A percentile compares a stretch with the other conserved stretches of the same genome.
phyloP scores from a whole-genome alignment of 2,888 invertebrate species.

The Calliscelio sp. region DNA sequence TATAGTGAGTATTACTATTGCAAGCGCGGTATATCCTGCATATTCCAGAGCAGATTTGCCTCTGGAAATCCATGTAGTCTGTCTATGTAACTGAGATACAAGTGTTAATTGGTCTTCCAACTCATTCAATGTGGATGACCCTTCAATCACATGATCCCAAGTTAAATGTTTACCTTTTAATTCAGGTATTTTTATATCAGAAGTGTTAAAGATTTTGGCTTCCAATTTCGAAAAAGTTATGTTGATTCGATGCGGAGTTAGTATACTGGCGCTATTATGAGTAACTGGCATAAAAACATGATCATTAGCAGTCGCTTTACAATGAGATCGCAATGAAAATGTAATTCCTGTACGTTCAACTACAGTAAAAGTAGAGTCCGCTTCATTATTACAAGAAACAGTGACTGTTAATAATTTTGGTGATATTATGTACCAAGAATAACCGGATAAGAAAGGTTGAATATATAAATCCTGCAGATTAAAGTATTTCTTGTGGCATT shows the following conservation, averaged over 20 bases:
- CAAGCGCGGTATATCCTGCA: background rate
- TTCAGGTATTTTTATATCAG: background rate
- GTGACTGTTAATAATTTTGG: background rate
- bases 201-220: background rate
- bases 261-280: background rate
- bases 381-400: background rate
- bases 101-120: background rate
- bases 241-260: background rate
- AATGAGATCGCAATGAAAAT: slow-evolving; percentile 2
- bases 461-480: slow-evolving; percentile 3
- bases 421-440: background rate
- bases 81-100: background rate
- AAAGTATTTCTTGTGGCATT: slow-evolving; percentile 1
- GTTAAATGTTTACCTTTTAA: slow-evolving; percentile 13
- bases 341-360: background rate
- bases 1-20: background rate
- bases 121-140: background rate
- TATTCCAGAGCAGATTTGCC: slow-evolving; percentile 5
- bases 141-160: background rate
- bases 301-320: background rate
- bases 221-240: background rate
- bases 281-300: slow-evolving; percentile 1
- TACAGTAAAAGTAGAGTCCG: background rate
- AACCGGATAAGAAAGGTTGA: slow-evolving; percentile 5
- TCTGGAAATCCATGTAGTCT: background rate